A percentile compares a stretch with the other conserved stretches of the same genome.
phyloP scores from a whole-genome alignment of 2,797 vertebrate genomes.

The Microctenopoma steveboyesi region DNA sequence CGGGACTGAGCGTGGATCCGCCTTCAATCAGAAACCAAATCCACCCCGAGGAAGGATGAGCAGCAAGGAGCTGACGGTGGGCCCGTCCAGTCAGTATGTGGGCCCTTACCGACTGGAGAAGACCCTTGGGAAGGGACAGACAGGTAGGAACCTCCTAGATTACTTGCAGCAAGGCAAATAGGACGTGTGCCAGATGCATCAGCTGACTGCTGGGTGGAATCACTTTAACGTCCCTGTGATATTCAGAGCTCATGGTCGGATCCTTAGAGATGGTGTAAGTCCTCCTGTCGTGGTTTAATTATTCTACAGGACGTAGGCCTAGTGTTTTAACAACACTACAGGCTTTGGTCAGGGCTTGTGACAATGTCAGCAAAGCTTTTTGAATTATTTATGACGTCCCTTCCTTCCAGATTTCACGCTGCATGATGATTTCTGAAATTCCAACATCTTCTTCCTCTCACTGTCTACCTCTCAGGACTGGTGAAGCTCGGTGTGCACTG shows the following conservation, averaged over 20 bases:
- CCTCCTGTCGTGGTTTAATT: slow-evolving; percentile 19
- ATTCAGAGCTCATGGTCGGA: slow-evolving; percentile 19
- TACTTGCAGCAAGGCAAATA: background rate
- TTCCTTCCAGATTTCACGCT: slow-evolving; percentile 55
- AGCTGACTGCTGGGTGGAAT: slow-evolving; percentile 32
- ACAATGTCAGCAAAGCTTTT: slow-evolving; percentile 51
- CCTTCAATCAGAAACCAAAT: slow-evolving; percentile 43
- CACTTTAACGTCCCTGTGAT: background rate
- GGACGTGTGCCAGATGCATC: slow-evolving; percentile 14
- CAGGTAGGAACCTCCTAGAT: slow-evolving; percentile 80
- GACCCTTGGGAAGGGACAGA: slow-evolving; percentile 95
- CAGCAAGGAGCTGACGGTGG: slow-evolving; percentile 83
- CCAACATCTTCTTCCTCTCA: slow-evolving; percentile 17
- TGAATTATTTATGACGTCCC: slow-evolving; percentile 66
- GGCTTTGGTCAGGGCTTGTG: slow-evolving; percentile 42
- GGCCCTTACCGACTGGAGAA: slow-evolving; percentile 95
- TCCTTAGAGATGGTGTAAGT: slow-evolving; percentile 21
- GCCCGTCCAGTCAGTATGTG: slow-evolving; percentile 90
- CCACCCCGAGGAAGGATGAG: slow-evolving; percentile 79
- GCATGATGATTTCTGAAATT: slow-evolving; percentile 47
- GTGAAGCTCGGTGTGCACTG: slow-evolving; percentile 94
- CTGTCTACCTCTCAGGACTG: slow-evolving; percentile 81
- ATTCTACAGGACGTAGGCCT: background rate
- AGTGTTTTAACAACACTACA: background rate
- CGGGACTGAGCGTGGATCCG: slow-evolving; percentile 68